Evolutionary conservation across 2,888 invertebrate species (phyloP).

Genomic region (Lasius platythorax): DNA sequence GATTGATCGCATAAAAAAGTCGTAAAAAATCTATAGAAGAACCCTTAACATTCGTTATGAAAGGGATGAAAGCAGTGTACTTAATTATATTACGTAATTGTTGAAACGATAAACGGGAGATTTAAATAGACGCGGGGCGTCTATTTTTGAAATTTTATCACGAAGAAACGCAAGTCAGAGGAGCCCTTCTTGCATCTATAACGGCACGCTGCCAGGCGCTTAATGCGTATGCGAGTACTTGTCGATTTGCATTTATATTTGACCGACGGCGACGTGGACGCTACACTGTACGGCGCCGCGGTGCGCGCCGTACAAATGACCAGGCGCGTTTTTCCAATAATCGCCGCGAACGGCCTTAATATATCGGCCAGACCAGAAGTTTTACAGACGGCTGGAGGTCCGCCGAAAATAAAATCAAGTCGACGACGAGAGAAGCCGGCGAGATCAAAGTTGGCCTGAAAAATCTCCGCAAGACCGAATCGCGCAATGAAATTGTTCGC

Average conservation of each 20-base stretch:
- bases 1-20: neutral
- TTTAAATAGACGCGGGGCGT: neutral
- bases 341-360: constrained; percentile 30
- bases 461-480: constrained; percentile 54
- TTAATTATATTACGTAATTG: constrained; percentile 9
- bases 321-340: constrained; percentile 40
- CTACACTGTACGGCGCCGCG: neutral
- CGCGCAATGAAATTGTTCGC: constrained; percentile 17
- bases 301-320: constrained; percentile 13
- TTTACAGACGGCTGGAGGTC: constrained; percentile 34
- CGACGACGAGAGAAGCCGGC: constrained; percentile 45
- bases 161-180: constrained; percentile 18
- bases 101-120: neutral
- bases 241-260: constrained; percentile 73
- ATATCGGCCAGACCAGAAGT: constrained; percentile 18
- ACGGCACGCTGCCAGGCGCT: constrained; percentile 54
- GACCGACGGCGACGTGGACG: constrained; percentile 51
- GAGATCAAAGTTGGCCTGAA: constrained; percentile 65
- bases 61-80: neutral
- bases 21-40: neutral
- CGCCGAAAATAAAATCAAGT: constrained; percentile 31
- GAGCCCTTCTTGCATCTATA: constrained; percentile 51
- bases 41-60: neutral
- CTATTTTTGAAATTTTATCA: constrained; percentile 41
- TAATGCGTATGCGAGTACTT: constrained; percentile 66